Conservation (phyloP, 2,888 invertebrate species). For the Acanthoscelides obtectus region DNA sequence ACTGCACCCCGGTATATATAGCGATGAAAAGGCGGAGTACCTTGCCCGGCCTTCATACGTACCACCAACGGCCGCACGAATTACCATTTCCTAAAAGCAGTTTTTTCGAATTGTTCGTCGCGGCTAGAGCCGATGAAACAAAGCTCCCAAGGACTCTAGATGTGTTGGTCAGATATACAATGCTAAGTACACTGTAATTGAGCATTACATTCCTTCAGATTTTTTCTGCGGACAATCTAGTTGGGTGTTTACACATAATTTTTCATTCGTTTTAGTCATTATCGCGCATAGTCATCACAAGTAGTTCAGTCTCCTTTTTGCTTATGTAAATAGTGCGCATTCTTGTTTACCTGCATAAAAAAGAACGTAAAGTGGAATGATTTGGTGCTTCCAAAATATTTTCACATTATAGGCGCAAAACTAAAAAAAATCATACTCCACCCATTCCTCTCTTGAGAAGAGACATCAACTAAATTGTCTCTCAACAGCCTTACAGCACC, state of each 20-base stretch:
- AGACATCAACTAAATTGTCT: no score
- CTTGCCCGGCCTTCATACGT: not conserved
- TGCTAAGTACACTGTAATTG: not conserved
- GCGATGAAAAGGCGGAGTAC: not conserved
- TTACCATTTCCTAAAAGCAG: not conserved
- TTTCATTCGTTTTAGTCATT: not conserved
- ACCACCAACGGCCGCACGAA: not conserved
- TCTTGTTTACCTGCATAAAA: no score
- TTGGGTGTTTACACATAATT: not conserved
- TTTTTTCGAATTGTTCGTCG: not conserved
- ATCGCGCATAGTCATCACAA: no score
- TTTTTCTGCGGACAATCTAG: not conserved
- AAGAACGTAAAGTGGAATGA: no score
- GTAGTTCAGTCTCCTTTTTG: no score
- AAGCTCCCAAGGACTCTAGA: not conserved
- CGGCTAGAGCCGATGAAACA: not conserved
- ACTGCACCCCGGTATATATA: constrained; percentile 5
- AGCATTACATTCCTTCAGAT: not conserved
- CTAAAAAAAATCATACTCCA: no score
- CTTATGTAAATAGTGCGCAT: no score
- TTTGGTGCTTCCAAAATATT: no score
- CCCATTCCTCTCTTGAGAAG: no score
- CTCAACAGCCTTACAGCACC: no score
- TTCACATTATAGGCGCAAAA: no score
- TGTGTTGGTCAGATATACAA: not conserved